Evolutionary conservation across 1,140 invertebrate species (phyloP).

Genomic region (Listronotus oregonensis): DNA sequence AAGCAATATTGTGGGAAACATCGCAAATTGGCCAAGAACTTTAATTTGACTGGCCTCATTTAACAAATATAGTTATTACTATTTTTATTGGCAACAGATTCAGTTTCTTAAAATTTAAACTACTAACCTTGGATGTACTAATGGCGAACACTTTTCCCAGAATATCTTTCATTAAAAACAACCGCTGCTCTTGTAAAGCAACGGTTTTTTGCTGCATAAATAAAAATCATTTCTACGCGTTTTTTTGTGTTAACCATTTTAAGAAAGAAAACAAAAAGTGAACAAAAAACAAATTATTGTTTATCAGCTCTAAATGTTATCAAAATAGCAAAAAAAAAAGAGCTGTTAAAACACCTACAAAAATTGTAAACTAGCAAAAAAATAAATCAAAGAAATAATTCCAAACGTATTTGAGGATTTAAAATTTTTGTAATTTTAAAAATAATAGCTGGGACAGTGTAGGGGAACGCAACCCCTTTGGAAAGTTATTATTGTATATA

Average conservation of each 20-base stretch:
- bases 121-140: constrained; percentile 15
- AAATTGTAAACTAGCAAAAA: too few relatives aligned
- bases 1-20: constrained; percentile 1
- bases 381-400: too few relatives aligned
- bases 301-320: too few relatives aligned
- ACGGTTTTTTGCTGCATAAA: constrained; percentile 21
- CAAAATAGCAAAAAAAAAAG: too few relatives aligned
- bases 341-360: too few relatives aligned
- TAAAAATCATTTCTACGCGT: constrained; percentile 31
- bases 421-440: too few relatives aligned
- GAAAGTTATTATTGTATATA: too few relatives aligned
- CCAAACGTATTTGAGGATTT: too few relatives aligned
- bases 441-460: too few relatives aligned
- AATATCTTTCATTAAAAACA: constrained; percentile 30
- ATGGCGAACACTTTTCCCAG: constrained; percentile 18
- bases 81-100: constrained; percentile 25
- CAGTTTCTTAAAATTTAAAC: constrained; percentile 26
- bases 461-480: too few relatives aligned
- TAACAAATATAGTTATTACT: constrained; percentile 11
- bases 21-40: constrained; percentile 20
- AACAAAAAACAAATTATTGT: too few relatives aligned
- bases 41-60: constrained; percentile 19
- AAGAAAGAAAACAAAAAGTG: too few relatives aligned
- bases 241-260: constrained; percentile 9
- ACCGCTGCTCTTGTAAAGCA: constrained; percentile 15